Base-by-base conservation (phyloP, 2,888 invertebrate genomes). In the Nemotelus nigrinus region DNA sequence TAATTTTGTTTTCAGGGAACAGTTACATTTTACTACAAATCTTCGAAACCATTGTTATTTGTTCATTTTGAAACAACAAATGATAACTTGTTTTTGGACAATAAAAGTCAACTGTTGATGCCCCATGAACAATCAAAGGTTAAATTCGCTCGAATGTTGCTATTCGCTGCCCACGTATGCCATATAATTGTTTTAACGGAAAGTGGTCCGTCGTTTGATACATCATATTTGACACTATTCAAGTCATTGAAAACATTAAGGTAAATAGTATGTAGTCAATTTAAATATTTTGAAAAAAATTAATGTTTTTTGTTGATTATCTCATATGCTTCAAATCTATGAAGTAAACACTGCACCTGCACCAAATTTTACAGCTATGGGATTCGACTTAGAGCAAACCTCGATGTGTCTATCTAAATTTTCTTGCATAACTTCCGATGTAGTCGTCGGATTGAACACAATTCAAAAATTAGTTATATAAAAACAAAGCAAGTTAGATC, bases 181-280 rank as follows among this genome's bases (percentile, higher is more conserved):
- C 96, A 96, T 83, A 91, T 96, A 79, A 89, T 96, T 85, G 80
- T 91, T 83, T 7, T 89, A 85, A 78, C 91, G 85, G 79, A 90
- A 86, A 80, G 87, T 84, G 50, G 88, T 85, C 82, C 82, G 0
- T 82, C 80, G 0, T 95, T 96, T 88, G 97, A 98, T 88, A 89
- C 93, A 41, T 93, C 93, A 81, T 93, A 94, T 82, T 88, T 96
- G 70, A 93, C 94, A 83, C 88, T 95, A 78, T 94, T 96, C 84
- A 93, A 94, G 86, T 92, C 94, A 76, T 88, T 96, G 78, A 95
- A 96, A 88, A 89, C 90, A 57, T 90, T 93, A 79, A 91, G 95
- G 94, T 94, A 85, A 85, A 25, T 25, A 25, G 25, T 25, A 25
- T 25, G 60, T 82, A 81, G 47, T 5, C 10, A 65, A n/a, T 58